Conservation (phyloP, 2,888 invertebrate species). For the Agriopis leucophaearia region DNA sequence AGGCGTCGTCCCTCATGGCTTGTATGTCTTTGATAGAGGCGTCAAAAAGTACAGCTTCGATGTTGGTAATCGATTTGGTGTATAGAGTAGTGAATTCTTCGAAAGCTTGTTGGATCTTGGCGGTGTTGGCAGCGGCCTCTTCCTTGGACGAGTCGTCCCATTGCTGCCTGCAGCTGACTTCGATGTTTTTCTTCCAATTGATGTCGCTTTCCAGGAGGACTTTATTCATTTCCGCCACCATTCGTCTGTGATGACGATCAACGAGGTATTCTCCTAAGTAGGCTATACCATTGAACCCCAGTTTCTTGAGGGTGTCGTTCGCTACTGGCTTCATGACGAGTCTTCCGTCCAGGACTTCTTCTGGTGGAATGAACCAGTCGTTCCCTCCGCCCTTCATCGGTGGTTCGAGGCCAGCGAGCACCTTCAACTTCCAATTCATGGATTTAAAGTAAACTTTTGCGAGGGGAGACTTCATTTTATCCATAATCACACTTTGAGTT, state of each 20-base stretch:
- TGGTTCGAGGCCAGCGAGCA: conserved; percentile 75
- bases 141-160: conserved; percentile 56
- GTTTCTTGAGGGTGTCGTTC: conserved; percentile 60
- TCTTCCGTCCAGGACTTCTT: conserved; percentile 66
- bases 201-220: conserved; percentile 60
- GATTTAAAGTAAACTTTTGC: conserved; percentile 76
- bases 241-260: conserved; percentile 53
- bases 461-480: conserved; percentile 68
- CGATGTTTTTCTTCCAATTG: conserved; percentile 64
- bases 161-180: conserved; percentile 48
- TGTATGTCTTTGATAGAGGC: conserved; percentile 66
- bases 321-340: conserved; percentile 68
- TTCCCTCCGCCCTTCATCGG: conserved; percentile 72
- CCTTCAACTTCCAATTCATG: conserved; percentile 69
- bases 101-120: conserved; percentile 61
- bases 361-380: conserved; percentile 74
- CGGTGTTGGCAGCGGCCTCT: conserved; percentile 60
- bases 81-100: conserved; percentile 66
- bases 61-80: conserved; percentile 61
- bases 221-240: conserved; percentile 59
- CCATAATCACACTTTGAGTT: conserved; percentile 70
- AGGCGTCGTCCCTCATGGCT: conserved; percentile 54
- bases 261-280: conserved; percentile 59
- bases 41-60: conserved; percentile 66
- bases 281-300: conserved; percentile 67